These are phyloP conservation scores for Fratercula arctica DNA, from an alignment of 2,797 vertebrate species.

Conservation along the genomic window DNA sequence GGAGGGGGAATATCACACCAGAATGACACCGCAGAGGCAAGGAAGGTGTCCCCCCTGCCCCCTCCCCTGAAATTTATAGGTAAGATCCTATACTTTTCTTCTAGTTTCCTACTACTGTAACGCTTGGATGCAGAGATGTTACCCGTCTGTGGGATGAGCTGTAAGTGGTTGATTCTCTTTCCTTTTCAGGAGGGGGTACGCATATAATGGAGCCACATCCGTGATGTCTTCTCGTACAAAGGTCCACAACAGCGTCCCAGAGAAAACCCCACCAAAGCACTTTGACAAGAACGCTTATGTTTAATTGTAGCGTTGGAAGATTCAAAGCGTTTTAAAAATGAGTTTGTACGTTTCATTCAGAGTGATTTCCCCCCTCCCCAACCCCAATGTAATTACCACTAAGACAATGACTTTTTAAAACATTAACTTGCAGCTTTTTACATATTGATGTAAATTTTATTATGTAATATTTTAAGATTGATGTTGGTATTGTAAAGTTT, in stretches of 20 bases:
- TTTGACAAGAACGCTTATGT: constrained; percentile 96
- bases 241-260: constrained; percentile 73
- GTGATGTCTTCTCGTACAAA: constrained; percentile 82
- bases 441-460: constrained; percentile 66
- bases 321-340: neutral
- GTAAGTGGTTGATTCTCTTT: neutral
- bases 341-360: constrained; percentile 51
- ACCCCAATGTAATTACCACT: constrained; percentile 37
- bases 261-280: constrained; percentile 84
- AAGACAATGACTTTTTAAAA: constrained; percentile 66
- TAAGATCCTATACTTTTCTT: neutral
- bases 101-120: neutral
- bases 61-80: neutral
- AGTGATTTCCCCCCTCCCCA: constrained; percentile 25
- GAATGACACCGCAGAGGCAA: neutral
- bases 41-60: neutral
- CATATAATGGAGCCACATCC: constrained; percentile 82
- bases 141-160: neutral
- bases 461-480: constrained; percentile 59
- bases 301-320: constrained; percentile 59
- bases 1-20: neutral
- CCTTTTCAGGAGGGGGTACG: constrained; percentile 74
- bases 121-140: neutral
- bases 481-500: constrained; percentile 69
- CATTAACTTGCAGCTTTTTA: constrained; percentile 66